Evolutionary conservation across 2,797 vertebrate species (phyloP).

Genomic region (Bradypodion ventrale): DNA sequence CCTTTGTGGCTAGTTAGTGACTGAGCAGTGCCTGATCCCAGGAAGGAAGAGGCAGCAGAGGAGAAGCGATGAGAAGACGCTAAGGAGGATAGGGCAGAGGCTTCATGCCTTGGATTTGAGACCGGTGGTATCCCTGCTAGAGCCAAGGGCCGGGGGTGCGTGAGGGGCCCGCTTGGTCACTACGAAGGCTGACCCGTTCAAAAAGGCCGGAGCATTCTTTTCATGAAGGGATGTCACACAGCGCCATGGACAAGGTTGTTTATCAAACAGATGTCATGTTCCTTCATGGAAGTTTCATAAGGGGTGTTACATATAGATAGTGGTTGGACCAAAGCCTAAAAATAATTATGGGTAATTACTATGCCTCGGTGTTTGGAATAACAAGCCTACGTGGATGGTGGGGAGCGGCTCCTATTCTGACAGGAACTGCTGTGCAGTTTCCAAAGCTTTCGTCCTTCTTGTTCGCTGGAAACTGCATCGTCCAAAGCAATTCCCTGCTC

Average conservation of each 20-base stretch:
- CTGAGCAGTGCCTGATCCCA: not conserved
- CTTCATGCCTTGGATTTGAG: not conserved
- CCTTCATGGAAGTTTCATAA: conserved; percentile 63
- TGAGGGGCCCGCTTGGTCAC: not conserved
- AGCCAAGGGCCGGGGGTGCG: no score
- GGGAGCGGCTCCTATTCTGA: conserved; percentile 49
- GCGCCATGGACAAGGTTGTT: conserved; percentile 17
- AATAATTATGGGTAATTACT: conserved; percentile 72
- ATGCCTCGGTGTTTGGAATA: conserved; percentile 62
- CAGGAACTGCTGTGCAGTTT: conserved; percentile 32
- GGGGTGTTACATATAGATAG: conserved; percentile 59
- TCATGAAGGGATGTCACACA: not conserved
- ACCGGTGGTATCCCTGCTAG: not conserved
- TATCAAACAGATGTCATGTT: conserved; percentile 41
- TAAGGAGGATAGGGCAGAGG: not conserved
- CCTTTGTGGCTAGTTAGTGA: no score
- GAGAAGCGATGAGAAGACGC: not conserved
- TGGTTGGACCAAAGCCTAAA: conserved; percentile 68
- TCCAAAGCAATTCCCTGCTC: fast-evolving
- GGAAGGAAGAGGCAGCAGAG: not conserved
- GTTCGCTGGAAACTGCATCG: conserved; percentile 25
- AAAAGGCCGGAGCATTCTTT: not conserved
- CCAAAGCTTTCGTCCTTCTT: conserved; percentile 26
- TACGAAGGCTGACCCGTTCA: not conserved
- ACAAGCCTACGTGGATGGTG: conserved; percentile 53